A percentile compares a stretch with the other conserved stretches of the same genome.
Conservation (phyloP, 2,113 vertebrate species). For the Myiozetetes cayanensis region DNA sequence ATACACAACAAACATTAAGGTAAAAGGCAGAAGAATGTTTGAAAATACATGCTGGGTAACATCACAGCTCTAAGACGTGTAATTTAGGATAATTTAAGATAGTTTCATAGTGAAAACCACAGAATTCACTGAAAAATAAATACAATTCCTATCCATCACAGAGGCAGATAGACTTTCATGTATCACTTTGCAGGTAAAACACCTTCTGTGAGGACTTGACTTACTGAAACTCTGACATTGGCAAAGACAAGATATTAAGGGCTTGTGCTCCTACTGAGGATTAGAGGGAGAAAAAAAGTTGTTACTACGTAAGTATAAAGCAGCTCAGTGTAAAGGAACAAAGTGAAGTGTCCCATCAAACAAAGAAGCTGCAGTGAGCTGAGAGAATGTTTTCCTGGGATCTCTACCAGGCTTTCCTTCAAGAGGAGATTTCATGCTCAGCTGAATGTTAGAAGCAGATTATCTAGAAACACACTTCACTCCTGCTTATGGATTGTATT, state of each 20-base stretch:
- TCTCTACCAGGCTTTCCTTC: not conserved
- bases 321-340: not conserved
- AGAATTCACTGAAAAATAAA: slow-evolving; percentile 16
- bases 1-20: not conserved
- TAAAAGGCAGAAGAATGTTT: not conserved
- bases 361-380: not conserved
- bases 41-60: not conserved
- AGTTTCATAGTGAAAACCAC: not conserved
- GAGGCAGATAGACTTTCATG: not conserved
- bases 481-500: slow-evolving; percentile 32
- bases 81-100: not conserved
- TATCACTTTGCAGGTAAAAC: not conserved
- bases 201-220: not conserved
- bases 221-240: not conserved
- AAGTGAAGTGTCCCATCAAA: not conserved
- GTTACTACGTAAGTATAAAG: not conserved
- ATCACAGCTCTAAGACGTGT: not conserved
- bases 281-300: not conserved
- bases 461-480: slow-evolving; percentile 24
- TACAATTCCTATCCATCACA: not conserved
- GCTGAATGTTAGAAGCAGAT: slow-evolving; percentile 41
- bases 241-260: not conserved
- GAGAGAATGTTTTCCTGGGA: not conserved
- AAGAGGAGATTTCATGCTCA: slow-evolving; percentile 31
- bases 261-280: not conserved